Conservation (phyloP, 92 coral and sea anemone species). For the Paramuricea clavata region DNA sequence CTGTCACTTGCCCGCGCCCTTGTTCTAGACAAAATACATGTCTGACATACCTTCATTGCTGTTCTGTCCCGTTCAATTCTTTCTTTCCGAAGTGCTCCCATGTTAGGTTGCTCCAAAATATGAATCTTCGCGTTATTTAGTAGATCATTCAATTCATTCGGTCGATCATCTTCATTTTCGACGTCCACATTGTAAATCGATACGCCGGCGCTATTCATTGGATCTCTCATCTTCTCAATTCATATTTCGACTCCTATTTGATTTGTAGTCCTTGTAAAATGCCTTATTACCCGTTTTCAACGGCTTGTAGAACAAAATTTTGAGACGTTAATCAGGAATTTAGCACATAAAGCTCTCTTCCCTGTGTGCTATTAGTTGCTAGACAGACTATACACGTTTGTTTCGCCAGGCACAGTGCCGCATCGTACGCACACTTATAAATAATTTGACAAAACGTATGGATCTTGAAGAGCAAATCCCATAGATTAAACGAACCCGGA, state of each 20-base stretch:
- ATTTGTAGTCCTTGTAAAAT: neutral
- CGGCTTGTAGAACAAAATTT: slow-evolving; percentile 16
- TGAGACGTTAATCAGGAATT: neutral
- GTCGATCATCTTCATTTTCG: slow-evolving; percentile 1
- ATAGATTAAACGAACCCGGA: neutral
- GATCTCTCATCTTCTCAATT: slow-evolving; percentile 50
- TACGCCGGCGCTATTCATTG: slow-evolving; percentile 42
- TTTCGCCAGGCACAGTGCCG: slow-evolving; percentile 7
- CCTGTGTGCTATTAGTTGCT: neutral
- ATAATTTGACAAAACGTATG: neutral
- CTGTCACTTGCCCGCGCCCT: slow-evolving; percentile 27
- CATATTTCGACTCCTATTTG: slow-evolving; percentile 14
- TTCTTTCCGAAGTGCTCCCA: slow-evolving; percentile 86
- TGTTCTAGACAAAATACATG: slow-evolving; percentile 22
- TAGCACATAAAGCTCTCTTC: neutral
- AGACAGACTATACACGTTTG: slow-evolving; percentile 9
- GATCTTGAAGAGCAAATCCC: neutral
- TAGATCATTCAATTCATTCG: slow-evolving; percentile 31
- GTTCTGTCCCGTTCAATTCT: slow-evolving; percentile 76
- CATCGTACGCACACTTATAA: neutral
- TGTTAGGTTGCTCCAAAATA: slow-evolving; percentile 80
- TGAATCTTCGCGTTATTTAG: slow-evolving; percentile 36
- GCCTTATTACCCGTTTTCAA: neutral
- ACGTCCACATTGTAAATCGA: slow-evolving; percentile 35
- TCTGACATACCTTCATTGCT: slow-evolving; percentile 90